Evolutionary conservation across 1,140 invertebrate species (phyloP).

Genomic region (Ericerus pela): DNA sequence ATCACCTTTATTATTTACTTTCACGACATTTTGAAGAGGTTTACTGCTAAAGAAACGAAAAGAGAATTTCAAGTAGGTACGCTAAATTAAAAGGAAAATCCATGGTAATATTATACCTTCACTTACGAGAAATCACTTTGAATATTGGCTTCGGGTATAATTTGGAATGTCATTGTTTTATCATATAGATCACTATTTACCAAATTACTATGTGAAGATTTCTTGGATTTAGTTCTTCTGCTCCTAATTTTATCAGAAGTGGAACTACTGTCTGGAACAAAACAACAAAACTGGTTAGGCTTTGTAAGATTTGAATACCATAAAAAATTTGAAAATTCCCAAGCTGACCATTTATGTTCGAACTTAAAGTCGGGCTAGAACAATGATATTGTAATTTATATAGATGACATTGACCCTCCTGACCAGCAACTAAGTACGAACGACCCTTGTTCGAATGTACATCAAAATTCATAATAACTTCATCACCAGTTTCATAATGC

Average conservation of each 20-base stretch:
- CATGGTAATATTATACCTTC: background rate
- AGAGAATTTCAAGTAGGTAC: background rate
- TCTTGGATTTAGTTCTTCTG: background rate
- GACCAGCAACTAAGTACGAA: constrained; percentile 69
- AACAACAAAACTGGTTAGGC: background rate
- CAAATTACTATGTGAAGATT: too few species aligned
- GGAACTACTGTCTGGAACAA: background rate
- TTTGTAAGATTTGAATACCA: background rate
- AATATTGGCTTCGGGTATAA: background rate
- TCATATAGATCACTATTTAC: background rate
- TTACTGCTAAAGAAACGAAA: constrained; percentile 34
- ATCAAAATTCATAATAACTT: constrained; percentile 82
- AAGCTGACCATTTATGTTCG: constrained; percentile 14
- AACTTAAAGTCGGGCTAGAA: constrained; percentile 17
- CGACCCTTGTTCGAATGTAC: constrained; percentile 48
- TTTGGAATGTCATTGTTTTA: background rate
- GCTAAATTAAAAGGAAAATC: background rate
- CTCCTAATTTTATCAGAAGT: background rate
- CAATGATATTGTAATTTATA: constrained; percentile 50
- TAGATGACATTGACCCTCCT: constrained; percentile 80
- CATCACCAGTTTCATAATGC: constrained; percentile 70
- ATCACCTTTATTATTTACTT: constrained; percentile 56
- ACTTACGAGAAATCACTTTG: background rate
- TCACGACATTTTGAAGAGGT: constrained; percentile 70
- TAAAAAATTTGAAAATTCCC: background rate